Base-by-base conservation (phyloP, 2,113 vertebrate genomes). In the Alligator mississippiensis region DNA sequence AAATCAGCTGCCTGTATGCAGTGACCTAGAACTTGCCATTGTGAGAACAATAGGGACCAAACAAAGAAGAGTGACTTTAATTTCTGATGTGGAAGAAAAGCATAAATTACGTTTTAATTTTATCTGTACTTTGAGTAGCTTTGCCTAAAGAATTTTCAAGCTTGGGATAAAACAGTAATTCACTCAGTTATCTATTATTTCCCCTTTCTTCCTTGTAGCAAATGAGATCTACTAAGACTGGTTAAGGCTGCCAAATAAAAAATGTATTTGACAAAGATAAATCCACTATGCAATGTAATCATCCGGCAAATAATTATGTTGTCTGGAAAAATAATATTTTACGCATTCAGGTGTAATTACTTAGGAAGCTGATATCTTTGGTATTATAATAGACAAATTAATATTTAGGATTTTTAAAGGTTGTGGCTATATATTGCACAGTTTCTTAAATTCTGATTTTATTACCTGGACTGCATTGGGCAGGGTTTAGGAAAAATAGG, bases 51-150 rank as follows among this genome's bases (percentile, higher is more conserved):
- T 60, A 88, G 47, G 34, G 61, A 54, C 72, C 81, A 93, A 93
- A 95, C 81, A 94, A 95, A 96, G 88, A 95, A 94, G 24, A 89
- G 17, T 83, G n/a, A 5, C 25, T 60, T 91, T 95, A 81, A 85
- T 88, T 96, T 80, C 55, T 90, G 94, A 95, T 88, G 70, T 91
- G 76, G 70, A 94, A 96, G 78, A 93, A 94, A 92, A 89, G 72
- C 92, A 57, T 55, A 93, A 96, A 96, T 96, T 92, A 47, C 57
- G 84, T 94, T 80, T 97, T 95, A 91, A 97, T 96, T 90, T 93
- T 70, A 59, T 83, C 74, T 87, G 21, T 78, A 62, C 59, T 97
- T 95, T 95, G 83, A 93, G 81, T 74, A 93, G 74, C 28, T 96
- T 94, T 96, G 64, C 74, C 74, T 90, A 30, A 93, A 96, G 78